Conservation (phyloP, 2,888 invertebrate genomes). For the Tipula vernalis region DNA sequence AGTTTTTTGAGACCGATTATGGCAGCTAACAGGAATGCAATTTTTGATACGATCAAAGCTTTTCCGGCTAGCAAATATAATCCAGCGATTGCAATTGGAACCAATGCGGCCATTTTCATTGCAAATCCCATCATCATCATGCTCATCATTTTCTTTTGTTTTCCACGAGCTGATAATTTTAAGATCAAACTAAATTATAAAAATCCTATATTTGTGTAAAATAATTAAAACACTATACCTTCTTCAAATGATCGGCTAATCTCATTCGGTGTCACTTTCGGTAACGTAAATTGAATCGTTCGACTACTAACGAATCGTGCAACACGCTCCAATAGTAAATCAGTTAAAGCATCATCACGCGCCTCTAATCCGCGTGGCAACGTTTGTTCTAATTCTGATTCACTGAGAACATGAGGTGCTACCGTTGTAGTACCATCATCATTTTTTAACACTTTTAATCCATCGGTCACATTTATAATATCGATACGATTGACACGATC, state of each 20-base stretch:
- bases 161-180: conserved; percentile 50
- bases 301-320: conserved; percentile 60
- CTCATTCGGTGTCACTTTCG: conserved; percentile 55
- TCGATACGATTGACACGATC: conserved; percentile 64
- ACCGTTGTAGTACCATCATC: conserved; percentile 17
- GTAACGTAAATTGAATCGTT: conserved; percentile 62
- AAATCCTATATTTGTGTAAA: conserved; percentile 18
- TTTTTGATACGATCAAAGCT: conserved; percentile 66
- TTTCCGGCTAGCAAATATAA: conserved; percentile 74
- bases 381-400: conserved; percentile 55
- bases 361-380: conserved; percentile 52
- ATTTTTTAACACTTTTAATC: conserved; percentile 50
- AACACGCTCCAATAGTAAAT: conserved; percentile 57
- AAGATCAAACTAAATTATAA: conserved; percentile 18
- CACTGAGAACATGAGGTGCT: conserved; percentile 38
- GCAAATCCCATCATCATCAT: conserved; percentile 84
- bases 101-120: conserved; percentile 71
- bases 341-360: conserved; percentile 53
- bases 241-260: conserved; percentile 60
- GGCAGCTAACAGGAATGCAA: conserved; percentile 66
- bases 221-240: conserved; percentile 40
- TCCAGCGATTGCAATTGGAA: conserved; percentile 67
- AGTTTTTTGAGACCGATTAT: conserved; percentile 75
- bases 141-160: conserved; percentile 85
- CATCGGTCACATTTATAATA: conserved; percentile 48